Conservation (phyloP, 2,888 invertebrate species). For the Tetranychus piercei region DNA sequence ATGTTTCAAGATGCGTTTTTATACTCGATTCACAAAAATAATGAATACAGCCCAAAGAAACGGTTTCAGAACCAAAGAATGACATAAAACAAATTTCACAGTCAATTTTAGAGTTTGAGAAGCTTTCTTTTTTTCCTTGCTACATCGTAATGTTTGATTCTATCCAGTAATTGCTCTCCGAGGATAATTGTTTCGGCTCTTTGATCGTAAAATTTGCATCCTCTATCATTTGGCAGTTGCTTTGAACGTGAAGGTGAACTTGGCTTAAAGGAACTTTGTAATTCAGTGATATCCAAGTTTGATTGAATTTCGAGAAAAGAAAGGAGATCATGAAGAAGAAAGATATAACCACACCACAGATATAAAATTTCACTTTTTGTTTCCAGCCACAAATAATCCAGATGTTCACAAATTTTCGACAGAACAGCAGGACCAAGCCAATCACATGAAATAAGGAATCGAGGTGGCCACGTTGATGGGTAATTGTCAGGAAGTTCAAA, state of each 20-base stretch:
- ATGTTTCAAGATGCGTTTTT: conserved; percentile 38
- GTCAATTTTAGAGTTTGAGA: conserved; percentile 30
- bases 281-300: neutral
- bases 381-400: conserved; percentile 40
- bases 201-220: neutral
- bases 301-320: conserved; percentile 29
- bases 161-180: neutral
- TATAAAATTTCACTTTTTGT: conserved; percentile 38
- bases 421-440: conserved; percentile 30
- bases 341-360: conserved; percentile 40
- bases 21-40: conserved; percentile 44
- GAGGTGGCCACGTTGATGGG: conserved; percentile 38
- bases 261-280: no score
- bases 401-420: conserved; percentile 27
- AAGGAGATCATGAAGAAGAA: conserved; percentile 39
- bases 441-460: conserved; percentile 39
- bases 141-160: conserved; percentile 25
- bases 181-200: neutral
- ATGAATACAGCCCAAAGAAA: conserved; percentile 42
- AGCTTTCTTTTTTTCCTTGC: conserved; percentile 29
- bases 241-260: no score
- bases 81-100: conserved; percentile 42
- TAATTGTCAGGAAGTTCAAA: conserved; percentile 39
- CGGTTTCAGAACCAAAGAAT: conserved; percentile 37
- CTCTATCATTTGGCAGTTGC: neutral